Conservation (phyloP, 2,797 vertebrate genomes). For the Pseudotriccus pelzelni region DNA sequence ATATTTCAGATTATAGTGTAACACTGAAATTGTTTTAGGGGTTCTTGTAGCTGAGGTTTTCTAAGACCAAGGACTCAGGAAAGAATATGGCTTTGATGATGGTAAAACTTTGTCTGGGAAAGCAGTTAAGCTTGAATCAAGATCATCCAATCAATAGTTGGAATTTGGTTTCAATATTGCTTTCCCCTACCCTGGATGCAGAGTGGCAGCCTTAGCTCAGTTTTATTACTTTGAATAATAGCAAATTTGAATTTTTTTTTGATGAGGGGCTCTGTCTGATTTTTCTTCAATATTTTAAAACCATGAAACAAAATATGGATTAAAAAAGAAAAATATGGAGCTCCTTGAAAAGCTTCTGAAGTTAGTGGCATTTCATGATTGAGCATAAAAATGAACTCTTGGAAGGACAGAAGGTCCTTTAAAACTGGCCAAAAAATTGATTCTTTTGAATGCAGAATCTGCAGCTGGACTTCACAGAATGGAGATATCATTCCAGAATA, state of each 20-base stretch:
- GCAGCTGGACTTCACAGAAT: not conserved
- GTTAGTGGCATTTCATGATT: not conserved
- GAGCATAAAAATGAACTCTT: not conserved
- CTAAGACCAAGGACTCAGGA: not conserved
- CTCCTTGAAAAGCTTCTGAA: not conserved
- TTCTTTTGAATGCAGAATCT: not conserved
- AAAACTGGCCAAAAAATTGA: not conserved
- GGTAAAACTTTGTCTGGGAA: not conserved
- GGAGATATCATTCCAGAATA: not conserved
- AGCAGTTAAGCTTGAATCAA: not conserved
- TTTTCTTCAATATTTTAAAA: not conserved
- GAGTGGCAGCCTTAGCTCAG: not conserved
- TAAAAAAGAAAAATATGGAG: not conserved
- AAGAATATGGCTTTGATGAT: not conserved
- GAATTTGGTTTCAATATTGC: not conserved
- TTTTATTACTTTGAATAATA: not conserved
- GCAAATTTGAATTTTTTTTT: not conserved
- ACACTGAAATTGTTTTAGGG: not conserved
- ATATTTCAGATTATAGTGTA: not conserved
- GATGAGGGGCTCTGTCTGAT: not conserved
- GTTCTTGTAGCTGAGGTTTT: not conserved
- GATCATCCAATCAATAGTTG: not conserved
- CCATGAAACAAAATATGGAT: not conserved
- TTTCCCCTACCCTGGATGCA: rapidly evolving
- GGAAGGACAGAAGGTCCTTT: not conserved